These are phyloP conservation scores for Philotrypesis tridentata DNA, from an alignment of 1,140 invertebrate species.

Conservation along the genomic window DNA sequence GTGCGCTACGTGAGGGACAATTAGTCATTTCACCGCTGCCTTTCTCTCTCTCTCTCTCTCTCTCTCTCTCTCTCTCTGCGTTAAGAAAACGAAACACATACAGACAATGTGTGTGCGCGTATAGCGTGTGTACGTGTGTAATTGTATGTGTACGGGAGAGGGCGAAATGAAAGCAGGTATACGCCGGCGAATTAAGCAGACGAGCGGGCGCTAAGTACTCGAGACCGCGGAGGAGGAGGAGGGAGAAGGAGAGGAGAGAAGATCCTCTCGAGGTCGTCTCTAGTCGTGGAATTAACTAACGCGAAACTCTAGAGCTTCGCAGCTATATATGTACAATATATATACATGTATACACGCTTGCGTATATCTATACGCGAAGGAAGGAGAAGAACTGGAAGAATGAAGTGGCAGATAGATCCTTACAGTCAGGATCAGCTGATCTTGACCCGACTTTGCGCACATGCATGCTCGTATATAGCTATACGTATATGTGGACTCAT, in stretches of 20 bases:
- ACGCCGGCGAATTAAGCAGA: neutral
- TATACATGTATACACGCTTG: too few species aligned
- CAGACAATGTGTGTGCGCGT: neutral
- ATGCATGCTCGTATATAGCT: too few species aligned
- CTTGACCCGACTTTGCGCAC: neutral
- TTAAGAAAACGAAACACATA: neutral
- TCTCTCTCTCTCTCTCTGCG: too few species aligned
- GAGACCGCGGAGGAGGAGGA: conserved; percentile 3
- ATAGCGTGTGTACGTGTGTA: too few species aligned
- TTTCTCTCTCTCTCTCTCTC: too few species aligned
- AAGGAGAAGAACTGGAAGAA: neutral
- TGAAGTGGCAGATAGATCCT: neutral
- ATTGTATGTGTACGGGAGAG: too few species aligned
- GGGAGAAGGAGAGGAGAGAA: neutral
- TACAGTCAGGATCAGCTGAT: conserved; percentile 17
- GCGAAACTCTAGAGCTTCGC: neutral
- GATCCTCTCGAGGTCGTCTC: neutral
- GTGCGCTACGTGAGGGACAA: too few species aligned
- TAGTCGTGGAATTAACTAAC: neutral
- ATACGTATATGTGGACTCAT: too few species aligned
- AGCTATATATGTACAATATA: too few species aligned
- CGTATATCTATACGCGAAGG: neutral
- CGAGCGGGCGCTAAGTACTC: conserved; percentile 7
- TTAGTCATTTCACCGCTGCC: neutral
- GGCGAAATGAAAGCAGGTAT: neutral